Base-by-base conservation (phyloP, 2,113 vertebrate genomes). In the Sander lucioperca region DNA sequence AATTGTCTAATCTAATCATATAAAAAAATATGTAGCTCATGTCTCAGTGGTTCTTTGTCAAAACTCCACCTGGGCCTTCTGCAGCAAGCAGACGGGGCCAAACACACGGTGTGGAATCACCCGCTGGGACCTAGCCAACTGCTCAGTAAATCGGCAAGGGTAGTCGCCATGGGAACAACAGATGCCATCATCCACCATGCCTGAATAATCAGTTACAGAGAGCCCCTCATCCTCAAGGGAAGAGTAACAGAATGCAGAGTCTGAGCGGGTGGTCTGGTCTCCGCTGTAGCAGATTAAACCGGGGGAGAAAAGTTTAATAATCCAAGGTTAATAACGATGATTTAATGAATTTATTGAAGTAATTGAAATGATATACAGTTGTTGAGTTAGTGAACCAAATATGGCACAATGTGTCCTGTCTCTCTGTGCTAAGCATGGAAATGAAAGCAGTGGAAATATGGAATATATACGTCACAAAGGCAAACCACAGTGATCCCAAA, bases 91-190 rank as follows among this genome's bases (percentile, higher is more conserved):
- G 39, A 45, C 16, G 0, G 98, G 97, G 88, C 96, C 94, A 92
- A 99, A 99, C 82, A 98, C 92, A 25, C 97, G 96, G 5, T 98
- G 90, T 54, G 97, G 97, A 91, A 99, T 96, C 83, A 96, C 87
- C 69, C 93, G 87, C 91, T 99, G 96, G 63, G 82, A 77, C 71
- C 79, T 77, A 19, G 96, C 95, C 71, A 78, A 80, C 80, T 73
- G 62, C 81, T 93, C 86, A 79, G 91, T 94, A 93, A 98, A 98
- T 83, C 97, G 97, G 88, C 98, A 99, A 51, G 97, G 97, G 88
- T 98, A 99, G 54, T 97, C 97, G 83, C 88, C 30, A 80, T 99
- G 98, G 91, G 91, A 92, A 88, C 98, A 99, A 79, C 87, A 16
- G 83, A 86, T 78, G 71, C 74, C 33, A 61, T 89, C 82, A 88